These are phyloP conservation scores for Orchesellides sinensis DNA, from an alignment of 2,888 invertebrate species.

Conservation along the genomic window DNA sequence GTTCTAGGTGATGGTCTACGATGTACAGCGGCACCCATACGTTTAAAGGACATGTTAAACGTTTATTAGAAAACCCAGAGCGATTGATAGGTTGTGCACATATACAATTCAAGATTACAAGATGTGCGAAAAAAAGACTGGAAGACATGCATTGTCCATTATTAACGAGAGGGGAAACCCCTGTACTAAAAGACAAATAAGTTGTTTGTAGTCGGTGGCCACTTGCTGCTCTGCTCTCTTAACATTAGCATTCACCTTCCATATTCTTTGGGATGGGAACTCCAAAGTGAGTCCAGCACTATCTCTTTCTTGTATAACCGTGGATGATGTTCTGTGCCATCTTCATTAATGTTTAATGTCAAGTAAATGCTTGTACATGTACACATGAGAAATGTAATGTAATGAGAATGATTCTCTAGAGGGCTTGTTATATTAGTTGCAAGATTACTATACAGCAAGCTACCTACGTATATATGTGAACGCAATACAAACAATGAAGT, in stretches of 20 bases:
- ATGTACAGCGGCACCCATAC: no score
- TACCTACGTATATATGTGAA: neutral
- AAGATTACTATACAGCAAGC: neutral
- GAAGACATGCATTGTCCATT: conserved; percentile 43
- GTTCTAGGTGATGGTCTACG: no score
- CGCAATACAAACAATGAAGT: neutral
- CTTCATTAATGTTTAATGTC: conserved; percentile 55
- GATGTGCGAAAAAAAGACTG: conserved; percentile 23
- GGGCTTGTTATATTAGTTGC: conserved; percentile 24
- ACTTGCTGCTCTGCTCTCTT: neutral
- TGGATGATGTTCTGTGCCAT: conserved; percentile 4
- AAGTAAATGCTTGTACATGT: conserved; percentile 39
- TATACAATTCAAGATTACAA: neutral
- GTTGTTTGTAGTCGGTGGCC: conserved; percentile 1
- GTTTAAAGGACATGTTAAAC: no score
- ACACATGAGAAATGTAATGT: conserved; percentile 37
- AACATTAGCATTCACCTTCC: conserved; percentile 16
- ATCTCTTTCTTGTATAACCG: neutral
- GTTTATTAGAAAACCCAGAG: no score
- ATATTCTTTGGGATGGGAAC: no score
- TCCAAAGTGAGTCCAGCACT: neutral
- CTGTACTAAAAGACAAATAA: conserved; percentile 17
- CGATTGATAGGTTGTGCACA: neutral
- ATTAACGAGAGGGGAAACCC: conserved; percentile 53
- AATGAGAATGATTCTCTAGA: conserved; percentile 58